Evolutionary conservation across 1,140 invertebrate genomes (phyloP).

Genomic region (Maconellicoccus hirsutus): DNA sequence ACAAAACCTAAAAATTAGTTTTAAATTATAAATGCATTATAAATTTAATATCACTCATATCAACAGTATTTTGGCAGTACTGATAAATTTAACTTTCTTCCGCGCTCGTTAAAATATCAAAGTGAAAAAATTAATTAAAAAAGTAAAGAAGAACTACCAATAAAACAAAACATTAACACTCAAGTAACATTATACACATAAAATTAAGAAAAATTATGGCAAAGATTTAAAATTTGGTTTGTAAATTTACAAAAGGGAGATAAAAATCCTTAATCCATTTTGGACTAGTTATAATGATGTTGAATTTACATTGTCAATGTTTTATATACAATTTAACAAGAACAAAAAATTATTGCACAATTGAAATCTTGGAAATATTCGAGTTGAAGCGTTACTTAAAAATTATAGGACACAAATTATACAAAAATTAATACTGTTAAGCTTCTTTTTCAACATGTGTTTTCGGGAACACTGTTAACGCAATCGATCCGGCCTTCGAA

Average conservation of each 20-base stretch:
- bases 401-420: background rate
- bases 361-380: background rate
- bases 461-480: conserved; percentile 14
- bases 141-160: background rate
- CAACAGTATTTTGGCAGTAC: conserved; percentile 12
- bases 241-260: background rate
- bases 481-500: background rate
- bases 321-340: background rate
- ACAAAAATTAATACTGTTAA: background rate
- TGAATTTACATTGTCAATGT: background rate
- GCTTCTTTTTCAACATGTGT: conserved; percentile 14
- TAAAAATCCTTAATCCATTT: background rate
- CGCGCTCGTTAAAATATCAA: background rate
- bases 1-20: background rate
- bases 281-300: background rate
- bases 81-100: background rate
- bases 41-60: conserved; percentile 22
- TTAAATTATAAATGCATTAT: conserved; percentile 18
- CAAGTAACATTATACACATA: background rate
- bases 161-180: conserved; percentile 10
- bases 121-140: background rate
- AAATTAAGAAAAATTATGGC: conserved; percentile 6
- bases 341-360: background rate
- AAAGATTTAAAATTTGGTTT: conserved; percentile 2
- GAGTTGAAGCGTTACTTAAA: background rate